Base-by-base conservation (phyloP, 2,888 invertebrate species). In the Heliconius cydno region DNA sequence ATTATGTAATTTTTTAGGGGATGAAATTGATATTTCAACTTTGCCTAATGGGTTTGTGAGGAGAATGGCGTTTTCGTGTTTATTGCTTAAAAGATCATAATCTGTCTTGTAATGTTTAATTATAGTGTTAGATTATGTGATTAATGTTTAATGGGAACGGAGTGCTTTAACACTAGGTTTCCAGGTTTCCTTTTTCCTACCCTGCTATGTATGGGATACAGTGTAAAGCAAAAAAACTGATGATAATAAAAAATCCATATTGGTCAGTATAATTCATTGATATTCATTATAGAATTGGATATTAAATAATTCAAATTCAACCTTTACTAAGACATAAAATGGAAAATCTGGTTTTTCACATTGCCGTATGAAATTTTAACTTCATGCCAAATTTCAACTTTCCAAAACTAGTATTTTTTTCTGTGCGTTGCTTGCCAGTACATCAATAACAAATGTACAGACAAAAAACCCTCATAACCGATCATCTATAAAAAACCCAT, bases 1-100 rank as follows among this genome's bases (percentile, higher is more conserved):
- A 92, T 92, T 91, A 90, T 86, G 88, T 88, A 85, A 89, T 89
- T 88, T 87, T 78, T 85, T 87, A 83, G 84, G 86, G 85, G 84
- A 83, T 78, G 83, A 84, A 84, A 85, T 85, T 85, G 86, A 86
- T 86, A 85, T 85, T 82, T 82, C 80, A 80, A 81, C 83, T 84
- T 84, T 78, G 74, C 79, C 71, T 84, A 84, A 83, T 84, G 84
- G 83, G 79, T 81, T 82, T 79, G 66, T 38, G 38, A 60, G 67
- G 38, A 67, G 57, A 34, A 73, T 28, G 34, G 15, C 65, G 41
- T 65, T 73, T 73, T 38, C 28, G 28, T 65, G 65, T 66, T 65
- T 75, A 75, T 66, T 60, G 19, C 73, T 60, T 34, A 34, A 73
- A 52, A 72, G 46, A 72, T 66, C 15, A 25, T 57, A 67, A 52